Base-by-base conservation (phyloP, 2,113 vertebrate genomes). In the Sapajus apella region DNA sequence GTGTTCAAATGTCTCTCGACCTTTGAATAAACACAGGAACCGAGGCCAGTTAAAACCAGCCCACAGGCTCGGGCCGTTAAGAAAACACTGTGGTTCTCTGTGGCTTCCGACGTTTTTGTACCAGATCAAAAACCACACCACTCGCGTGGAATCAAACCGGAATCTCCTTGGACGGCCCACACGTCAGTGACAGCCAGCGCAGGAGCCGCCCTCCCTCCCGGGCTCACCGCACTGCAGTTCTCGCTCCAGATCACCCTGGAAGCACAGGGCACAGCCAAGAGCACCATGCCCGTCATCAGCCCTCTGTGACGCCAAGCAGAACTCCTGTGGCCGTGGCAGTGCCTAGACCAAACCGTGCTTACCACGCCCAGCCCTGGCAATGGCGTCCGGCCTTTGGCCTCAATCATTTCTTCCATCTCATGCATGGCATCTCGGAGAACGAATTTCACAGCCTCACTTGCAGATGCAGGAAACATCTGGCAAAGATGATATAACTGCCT, bases 401-500 rank as follows among this genome's bases (percentile, higher is more conserved):
- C 99, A 32, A 99, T 35, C 25, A 45, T 96, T 97, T 99, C 99
- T 90, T 99, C 99, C 98, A 99, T 98, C 87, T 98, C 99, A 3
- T 99, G 99, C 50, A 98, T 98, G 50, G 98, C 98, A 0, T 99
- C 99, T 93, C 98, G 97, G 7, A 99, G 98, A 58, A 99, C 96
- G 35, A 98, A 98, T 94, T 98, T 99, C 92, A 99, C 40, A 18
- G 98, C 97, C 37, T 98, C 97, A 90, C 99, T 99, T 8, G 99
- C 99, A 2, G 98, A 98, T 9, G 99, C 98, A 11, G 99, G 99
- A 98, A 99, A 99, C 98, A 99, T 98, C 98, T 99, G 99, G 97
- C 99, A 99, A 70, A 99, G 98, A 40, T 95, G 95, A 93, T 99
- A 99, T 82, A 99, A 79, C 81, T 99, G 99, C 94, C 99, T 99